Conservation (phyloP, 2,797 vertebrate genomes). For the Periparus ater region DNA sequence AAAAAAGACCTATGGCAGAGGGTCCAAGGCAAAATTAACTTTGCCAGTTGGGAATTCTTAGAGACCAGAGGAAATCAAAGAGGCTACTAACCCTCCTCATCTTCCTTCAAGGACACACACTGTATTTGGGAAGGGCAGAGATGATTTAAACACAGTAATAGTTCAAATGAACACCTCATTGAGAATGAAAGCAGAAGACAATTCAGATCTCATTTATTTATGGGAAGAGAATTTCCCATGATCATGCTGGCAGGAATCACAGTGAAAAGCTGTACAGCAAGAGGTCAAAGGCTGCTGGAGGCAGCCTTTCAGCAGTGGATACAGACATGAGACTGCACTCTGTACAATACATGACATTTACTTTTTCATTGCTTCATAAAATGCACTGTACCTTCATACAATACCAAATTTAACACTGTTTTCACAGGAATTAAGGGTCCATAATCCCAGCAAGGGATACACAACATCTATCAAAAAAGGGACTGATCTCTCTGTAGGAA, state of each 20-base stretch:
- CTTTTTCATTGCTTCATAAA: not conserved
- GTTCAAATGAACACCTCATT: not conserved
- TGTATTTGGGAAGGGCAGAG: not conserved
- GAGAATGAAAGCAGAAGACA: not conserved
- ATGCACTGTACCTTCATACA: not conserved
- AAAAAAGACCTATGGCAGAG: not conserved
- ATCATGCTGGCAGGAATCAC: not conserved
- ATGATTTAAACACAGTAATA: not conserved
- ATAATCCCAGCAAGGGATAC: not conserved
- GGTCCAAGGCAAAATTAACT: not conserved
- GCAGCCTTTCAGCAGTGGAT: not conserved
- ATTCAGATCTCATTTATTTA: not conserved
- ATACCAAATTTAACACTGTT: not conserved
- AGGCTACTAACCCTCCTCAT: not conserved
- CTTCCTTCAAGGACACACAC: not conserved
- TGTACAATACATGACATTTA: not conserved
- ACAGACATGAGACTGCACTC: not conserved
- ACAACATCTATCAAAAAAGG: not conserved
- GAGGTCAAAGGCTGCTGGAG: not conserved
- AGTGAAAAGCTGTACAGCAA: not conserved
- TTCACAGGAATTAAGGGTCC: not conserved
- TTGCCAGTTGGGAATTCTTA: not conserved
- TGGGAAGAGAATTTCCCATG: not conserved
- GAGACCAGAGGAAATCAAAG: not conserved
- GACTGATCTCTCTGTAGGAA: not conserved